A percentile compares a stretch with the other conserved stretches of the same genome.
Evolutionary conservation across 2,888 invertebrate species (phyloP).

Genomic region (Mayetiola destructor): DNA sequence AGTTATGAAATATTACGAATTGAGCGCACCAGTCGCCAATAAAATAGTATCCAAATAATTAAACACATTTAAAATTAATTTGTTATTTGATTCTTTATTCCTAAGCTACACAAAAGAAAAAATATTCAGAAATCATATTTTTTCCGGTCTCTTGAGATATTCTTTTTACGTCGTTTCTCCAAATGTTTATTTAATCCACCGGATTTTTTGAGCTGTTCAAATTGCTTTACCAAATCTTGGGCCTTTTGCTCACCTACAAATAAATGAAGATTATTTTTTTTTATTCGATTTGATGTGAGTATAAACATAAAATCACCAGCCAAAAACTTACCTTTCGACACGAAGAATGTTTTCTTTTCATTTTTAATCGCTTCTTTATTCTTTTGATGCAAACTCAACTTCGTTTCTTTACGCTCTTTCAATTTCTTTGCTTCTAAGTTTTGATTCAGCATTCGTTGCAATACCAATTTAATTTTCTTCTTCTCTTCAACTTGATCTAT

Average conservation of each 20-base stretch:
- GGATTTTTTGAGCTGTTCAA: conserved; percentile 59
- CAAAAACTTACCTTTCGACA: conserved; percentile 50
- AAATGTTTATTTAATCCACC: conserved; percentile 70
- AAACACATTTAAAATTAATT: no score
- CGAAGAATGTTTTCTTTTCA: conserved; percentile 57
- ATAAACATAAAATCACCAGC: conserved; percentile 15
- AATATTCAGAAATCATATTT: conserved; percentile 30
- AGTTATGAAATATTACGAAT: no score
- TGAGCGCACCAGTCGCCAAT: no score
- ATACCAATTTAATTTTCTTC: conserved; percentile 49
- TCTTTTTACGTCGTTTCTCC: conserved; percentile 64
- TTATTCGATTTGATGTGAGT: conserved; percentile 20
- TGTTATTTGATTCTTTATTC: no score
- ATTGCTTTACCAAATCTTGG: conserved; percentile 60
- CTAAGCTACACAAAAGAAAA: no score
- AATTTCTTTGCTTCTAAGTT: conserved; percentile 48
- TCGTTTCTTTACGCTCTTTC: conserved; percentile 40
- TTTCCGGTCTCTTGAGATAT: conserved; percentile 35
- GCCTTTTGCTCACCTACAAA: conserved; percentile 59
- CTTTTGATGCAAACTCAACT: conserved; percentile 41
- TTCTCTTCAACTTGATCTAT: conserved; percentile 43
- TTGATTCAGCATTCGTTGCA: conserved; percentile 67
- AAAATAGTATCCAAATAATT: no score
- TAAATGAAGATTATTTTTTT: conserved; percentile 9
- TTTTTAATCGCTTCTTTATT: conserved; percentile 44